These are phyloP conservation scores for Campoletis raptor DNA, from an alignment of 2,888 invertebrate genomes.

Conservation along the genomic window DNA sequence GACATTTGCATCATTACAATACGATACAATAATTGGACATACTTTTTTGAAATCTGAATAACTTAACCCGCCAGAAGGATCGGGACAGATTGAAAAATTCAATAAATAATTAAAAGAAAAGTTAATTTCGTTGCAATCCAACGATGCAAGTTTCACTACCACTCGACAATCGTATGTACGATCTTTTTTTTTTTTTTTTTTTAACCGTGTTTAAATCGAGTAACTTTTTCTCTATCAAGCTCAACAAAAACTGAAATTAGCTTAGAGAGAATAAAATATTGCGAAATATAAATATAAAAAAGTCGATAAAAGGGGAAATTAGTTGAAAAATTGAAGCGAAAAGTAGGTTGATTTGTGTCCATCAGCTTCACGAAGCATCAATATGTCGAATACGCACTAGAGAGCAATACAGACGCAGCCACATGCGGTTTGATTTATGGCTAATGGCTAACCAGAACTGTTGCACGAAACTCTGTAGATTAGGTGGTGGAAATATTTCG, in stretches of 20 bases:
- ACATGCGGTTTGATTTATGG: background rate
- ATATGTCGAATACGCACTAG: background rate
- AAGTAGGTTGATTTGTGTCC: slow-evolving; percentile 1
- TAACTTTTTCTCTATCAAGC: background rate
- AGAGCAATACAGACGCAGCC: background rate
- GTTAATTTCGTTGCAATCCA: background rate
- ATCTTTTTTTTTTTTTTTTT: background rate
- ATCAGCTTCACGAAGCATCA: background rate
- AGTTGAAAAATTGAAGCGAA: background rate
- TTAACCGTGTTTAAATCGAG: background rate
- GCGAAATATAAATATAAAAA: background rate
- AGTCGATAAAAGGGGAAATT: background rate
- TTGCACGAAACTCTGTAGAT: background rate
- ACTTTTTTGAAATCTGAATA: background rate
- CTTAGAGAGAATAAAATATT: background rate
- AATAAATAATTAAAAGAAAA: background rate
- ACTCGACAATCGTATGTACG: too few relatives aligned
- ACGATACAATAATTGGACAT: too few relatives aligned
- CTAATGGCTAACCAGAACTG: background rate
- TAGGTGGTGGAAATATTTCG: background rate
- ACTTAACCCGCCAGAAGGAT: background rate
- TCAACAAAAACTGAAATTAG: background rate
- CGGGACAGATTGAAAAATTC: background rate
- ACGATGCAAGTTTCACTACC: too few relatives aligned
- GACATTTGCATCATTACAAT: too few relatives aligned